Evolutionary conservation across 2,113 vertebrate genomes (phyloP).

Genomic region (Crotalus horridus): DNA sequence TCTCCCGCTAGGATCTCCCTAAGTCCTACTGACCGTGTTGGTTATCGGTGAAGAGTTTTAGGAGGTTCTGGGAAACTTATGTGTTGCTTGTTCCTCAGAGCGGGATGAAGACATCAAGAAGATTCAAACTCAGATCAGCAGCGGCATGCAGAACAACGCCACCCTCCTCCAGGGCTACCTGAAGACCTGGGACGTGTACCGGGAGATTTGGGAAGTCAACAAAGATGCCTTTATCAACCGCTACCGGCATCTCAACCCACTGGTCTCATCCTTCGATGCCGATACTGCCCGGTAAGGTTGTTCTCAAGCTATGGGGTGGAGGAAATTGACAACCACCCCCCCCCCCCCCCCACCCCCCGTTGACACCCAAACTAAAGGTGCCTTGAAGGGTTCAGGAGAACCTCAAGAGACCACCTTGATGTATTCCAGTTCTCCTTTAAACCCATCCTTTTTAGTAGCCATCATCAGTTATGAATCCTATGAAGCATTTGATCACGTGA

Average conservation of each 20-base stretch:
- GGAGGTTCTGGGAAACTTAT: background rate
- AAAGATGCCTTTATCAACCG: conserved; percentile 81
- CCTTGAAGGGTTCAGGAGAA: background rate
- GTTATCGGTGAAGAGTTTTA: background rate
- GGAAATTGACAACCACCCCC: background rate
- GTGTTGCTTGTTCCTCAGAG: conserved; percentile 57
- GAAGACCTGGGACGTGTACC: conserved; percentile 84
- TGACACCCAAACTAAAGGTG: background rate
- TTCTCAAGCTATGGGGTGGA: background rate
- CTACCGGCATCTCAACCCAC: conserved; percentile 78
- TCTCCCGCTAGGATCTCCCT: background rate
- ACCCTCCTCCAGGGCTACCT: conserved; percentile 75
- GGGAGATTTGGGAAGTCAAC: conserved; percentile 86
- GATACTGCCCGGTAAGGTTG: conserved; percentile 80
- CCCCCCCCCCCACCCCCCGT: fast-evolving
- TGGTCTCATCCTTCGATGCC: conserved; percentile 81
- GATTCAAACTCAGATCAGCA: conserved; percentile 75
- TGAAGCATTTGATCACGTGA: too few relatives aligned
- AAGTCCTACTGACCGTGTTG: background rate
- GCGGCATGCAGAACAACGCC: conserved; percentile 73
- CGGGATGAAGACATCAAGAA: conserved; percentile 82
- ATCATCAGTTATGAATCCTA: background rate
- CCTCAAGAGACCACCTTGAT: background rate
- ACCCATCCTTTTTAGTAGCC: background rate
- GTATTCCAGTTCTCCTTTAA: background rate